Evolutionary conservation across 1,140 invertebrate genomes (phyloP), one percentile per base, ranked within the genome.

Genomic region (Formica selysi): DNA sequence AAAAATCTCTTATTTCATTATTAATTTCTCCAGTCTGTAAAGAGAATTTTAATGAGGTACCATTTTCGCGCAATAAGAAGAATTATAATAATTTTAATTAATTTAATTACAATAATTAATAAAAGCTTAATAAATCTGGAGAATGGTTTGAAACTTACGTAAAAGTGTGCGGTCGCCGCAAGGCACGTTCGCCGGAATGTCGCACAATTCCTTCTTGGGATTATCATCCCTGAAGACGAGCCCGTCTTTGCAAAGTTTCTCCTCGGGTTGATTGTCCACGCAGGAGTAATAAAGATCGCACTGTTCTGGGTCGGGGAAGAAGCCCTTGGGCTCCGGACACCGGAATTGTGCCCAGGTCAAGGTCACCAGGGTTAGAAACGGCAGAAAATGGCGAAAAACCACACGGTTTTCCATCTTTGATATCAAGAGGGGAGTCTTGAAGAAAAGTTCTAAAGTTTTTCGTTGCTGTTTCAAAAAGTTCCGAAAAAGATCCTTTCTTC

Each of bases 241-340:
- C 1, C 98, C 98, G 90, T 98, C 98, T 3, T 97, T 97, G 93
- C 98, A 98, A 6, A 98, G 94, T 87, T 96, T 97, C 87, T 97
- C 96, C 91, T 97, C 97, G 10, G 97, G 89, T 76, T 96, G 93
- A 90, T 96, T 96, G 93, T 97, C 96, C 70, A 95, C 94, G 94
- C 98, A 98, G 89, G 96, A 96, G 93, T 98, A 98, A 93, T 98
- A 98, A 54, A 98, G 96, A 94, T 98, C 98, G 93, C 98, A 98
- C 93, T 98, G 97, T 88, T 96, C 96, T 2, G 95, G 95, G 93
- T 98, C 97, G 1, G 97, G 95, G 94, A 97, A 98, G 94, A 96
- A 98, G 29, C 98, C 97, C 86, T 97, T 97, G 76, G 96, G 95
- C 76, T 97, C 96, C 2, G 97, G 97, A 91, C 97, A 98, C 86